Conservation (phyloP, 2,113 vertebrate species). For the Gallinago media region DNA sequence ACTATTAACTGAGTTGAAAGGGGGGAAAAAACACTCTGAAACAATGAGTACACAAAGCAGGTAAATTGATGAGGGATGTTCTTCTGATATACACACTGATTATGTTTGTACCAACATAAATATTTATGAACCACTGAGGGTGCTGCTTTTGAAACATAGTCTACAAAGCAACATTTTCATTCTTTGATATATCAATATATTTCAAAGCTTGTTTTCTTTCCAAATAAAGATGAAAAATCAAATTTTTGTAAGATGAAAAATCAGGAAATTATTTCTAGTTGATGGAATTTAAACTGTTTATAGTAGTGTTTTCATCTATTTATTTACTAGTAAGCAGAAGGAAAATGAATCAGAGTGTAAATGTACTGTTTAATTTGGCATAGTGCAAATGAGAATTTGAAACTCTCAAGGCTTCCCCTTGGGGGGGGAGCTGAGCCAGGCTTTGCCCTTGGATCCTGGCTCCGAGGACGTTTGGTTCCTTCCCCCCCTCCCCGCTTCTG, state of each 20-base stretch:
- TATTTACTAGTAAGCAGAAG: neutral
- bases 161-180: neutral
- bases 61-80: fast-evolving
- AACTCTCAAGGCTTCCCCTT: too few species aligned
- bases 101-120: neutral
- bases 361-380: neutral
- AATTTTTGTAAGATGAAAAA: neutral
- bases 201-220: neutral
- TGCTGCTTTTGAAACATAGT: neutral
- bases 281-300: neutral
- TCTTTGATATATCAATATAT: neutral
- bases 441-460: neutral
- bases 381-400: neutral
- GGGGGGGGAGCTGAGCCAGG: neutral
- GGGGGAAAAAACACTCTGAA: neutral
- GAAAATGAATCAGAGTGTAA: neutral
- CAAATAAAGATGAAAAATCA: neutral
- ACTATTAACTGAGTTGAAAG: neutral
- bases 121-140: neutral
- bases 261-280: neutral
- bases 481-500: fast-evolving
- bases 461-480: fast-evolving
- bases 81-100: neutral
- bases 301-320: neutral
- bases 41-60: neutral